Conservation (phyloP, 2,113 vertebrate genomes). For the Callopanchax toddi region DNA sequence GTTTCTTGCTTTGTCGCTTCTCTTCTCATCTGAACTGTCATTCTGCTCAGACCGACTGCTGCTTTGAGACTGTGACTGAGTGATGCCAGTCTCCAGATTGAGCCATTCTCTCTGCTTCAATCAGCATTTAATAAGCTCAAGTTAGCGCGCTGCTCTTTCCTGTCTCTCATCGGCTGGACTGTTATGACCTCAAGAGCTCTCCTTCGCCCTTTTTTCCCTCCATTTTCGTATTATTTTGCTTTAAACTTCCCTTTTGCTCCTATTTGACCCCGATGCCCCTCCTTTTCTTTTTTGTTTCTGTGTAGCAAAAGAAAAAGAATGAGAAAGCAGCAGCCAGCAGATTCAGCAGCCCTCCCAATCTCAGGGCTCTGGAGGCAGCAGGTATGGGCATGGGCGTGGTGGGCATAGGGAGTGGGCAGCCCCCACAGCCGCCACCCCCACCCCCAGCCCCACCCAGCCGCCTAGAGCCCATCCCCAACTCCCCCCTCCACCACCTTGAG, state of each 20-base stretch:
- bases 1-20: constrained; percentile 61
- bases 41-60: constrained; percentile 54
- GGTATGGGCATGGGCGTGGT: constrained; percentile 80
- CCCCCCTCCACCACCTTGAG: constrained; percentile 95
- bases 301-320: constrained; percentile 99
- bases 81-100: constrained; percentile 40
- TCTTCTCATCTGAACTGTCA: constrained; percentile 62
- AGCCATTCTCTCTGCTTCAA: constrained; percentile 47
- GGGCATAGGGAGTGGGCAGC: constrained; percentile 85
- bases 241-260: constrained; percentile 62
- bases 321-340: constrained; percentile 93
- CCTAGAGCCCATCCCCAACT: constrained; percentile 96
- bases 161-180: constrained; percentile 39
- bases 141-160: constrained; percentile 47
- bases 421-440: constrained; percentile 87
- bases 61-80: constrained; percentile 48
- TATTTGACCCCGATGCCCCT: constrained; percentile 66
- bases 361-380: constrained; percentile 94
- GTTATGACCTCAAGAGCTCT: constrained; percentile 37
- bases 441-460: constrained; percentile 87
- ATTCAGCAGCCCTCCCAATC: constrained; percentile 97
- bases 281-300: constrained; percentile 65
- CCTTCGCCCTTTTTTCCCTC: constrained; percentile 25
- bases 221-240: constrained; percentile 51
- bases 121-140: constrained; percentile 19